Evolutionary conservation across 2,113 vertebrate species (phyloP), one percentile per base, ranked within the genome.

Genomic region (Urocynchramus pylzowi): DNA sequence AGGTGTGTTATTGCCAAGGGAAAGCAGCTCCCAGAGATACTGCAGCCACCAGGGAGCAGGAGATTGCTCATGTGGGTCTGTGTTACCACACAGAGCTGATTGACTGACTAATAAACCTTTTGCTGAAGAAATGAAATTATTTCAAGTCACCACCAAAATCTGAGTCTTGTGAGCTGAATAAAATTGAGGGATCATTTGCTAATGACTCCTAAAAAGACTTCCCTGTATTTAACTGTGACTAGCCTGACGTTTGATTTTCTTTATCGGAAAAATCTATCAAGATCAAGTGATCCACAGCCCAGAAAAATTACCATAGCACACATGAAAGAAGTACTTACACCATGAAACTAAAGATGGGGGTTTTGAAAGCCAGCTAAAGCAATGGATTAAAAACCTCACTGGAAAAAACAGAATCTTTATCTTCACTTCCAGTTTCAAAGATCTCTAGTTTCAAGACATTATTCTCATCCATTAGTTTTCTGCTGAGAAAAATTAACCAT

Each of bases 1-100:
- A 98, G 97, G 95, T 98, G 96, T 87, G 84, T 50, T 88, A 70
- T 41, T 96, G 93, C 90, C 85, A 78, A 77, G 95, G 96, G 81
- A 82, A 78, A 53, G 74, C 41, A 79, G 92, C 88, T 97, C 87
- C 22, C 82, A 41, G 37, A 30, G 44, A 59, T 6, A 35, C 14
- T 79, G 74, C 76, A 96, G 39, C 53, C 75, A 37, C 63, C 84
- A 81, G 65, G 57, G 77, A 77, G 76, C 7, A 80, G 52, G 74
- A 70, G 73, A 82, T 6, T 49, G 61, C 52, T 93, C n/a, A 53
- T 8, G 4, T 44, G 64, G 7, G 14, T 23, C 42, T 17, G n/a
- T 19, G 57, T 63, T 67, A 70, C 73, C 61, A 54, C 30, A 41
- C 61, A 78, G 9, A 92, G 84, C 45, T 57, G 71, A 68, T 11